phyloP scores from a whole-genome alignment of 2,797 vertebrate genomes.

The Pelobates cultripes region DNA sequence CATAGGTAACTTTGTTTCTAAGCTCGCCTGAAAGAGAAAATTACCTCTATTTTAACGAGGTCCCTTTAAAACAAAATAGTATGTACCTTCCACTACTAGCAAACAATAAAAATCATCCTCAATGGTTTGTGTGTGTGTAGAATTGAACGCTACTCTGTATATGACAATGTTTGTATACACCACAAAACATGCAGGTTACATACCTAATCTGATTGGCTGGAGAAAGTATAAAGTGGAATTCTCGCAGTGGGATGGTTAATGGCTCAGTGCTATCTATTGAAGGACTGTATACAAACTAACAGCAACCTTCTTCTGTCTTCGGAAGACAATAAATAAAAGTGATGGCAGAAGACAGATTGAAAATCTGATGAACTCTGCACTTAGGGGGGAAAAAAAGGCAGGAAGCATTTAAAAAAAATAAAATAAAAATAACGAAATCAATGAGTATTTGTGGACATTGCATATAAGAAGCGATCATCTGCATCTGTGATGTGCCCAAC shows the following conservation, averaged over 20 bases:
- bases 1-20: too few relatives aligned
- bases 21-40: too few relatives aligned
- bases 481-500: slow-evolving; percentile 9
- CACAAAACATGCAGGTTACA: too few relatives aligned
- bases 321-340: background rate
- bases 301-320: background rate
- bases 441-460: slow-evolving; percentile 22
- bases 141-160: too few relatives aligned
- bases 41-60: too few relatives aligned
- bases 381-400: background rate
- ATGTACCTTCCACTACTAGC: too few relatives aligned
- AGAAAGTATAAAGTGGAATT: too few relatives aligned
- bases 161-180: too few relatives aligned
- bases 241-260: background rate
- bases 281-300: background rate
- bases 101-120: too few relatives aligned
- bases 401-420: background rate
- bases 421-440: slow-evolving; percentile 19
- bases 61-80: too few relatives aligned
- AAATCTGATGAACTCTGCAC: slow-evolving; percentile 1
- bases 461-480: background rate
- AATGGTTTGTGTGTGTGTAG: too few relatives aligned
- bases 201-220: too few relatives aligned
- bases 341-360: background rate
- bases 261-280: background rate